Evolutionary conservation across 2,888 invertebrate genomes (phyloP), one percentile per base, ranked within the genome.

Genomic region (Lymantria monacha): DNA sequence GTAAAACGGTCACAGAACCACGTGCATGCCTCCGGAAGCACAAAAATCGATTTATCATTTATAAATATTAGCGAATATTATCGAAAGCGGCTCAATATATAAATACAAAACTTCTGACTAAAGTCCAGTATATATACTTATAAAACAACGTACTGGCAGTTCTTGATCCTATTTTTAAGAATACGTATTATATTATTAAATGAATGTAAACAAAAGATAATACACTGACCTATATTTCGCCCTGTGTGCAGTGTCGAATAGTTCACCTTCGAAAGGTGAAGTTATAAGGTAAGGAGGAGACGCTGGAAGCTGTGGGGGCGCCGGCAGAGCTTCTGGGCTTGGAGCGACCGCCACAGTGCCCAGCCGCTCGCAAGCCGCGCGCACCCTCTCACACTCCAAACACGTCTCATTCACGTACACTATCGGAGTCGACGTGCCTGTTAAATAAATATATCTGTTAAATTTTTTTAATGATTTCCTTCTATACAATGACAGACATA

Each of bases 201-300:
- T 3, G 22, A 22, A 22, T 22, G 7, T 10, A 10, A 33, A 33
- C 33, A 33, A 33, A 33, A 33, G 9, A 33, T 33, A 33, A 12
- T 43, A 63, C n/a, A n/a, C 61, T 72, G 42, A 90, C 90, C 90
- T 89, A 79, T 89, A 89, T 77, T 89, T 91, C 48, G 90, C 89
- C 78, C 85, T 87, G 78, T 93, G 93, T 57, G 96, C 93, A 59
- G 91, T 92, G 72, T 94, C 93, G 83, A 94, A 96, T 57, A 94
- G 91, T 55, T 94, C 93, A 47, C 95, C 95, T 59, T 95, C 94
- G 81, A 97, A 97, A 61, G 93, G 93, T 46, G 95, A 92, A 60
- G 96, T 85, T 72, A 97, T 93, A 86, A 95, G 81, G 76, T 89
- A 90, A 66, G 83, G 75, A 44, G 86, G 82, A 33, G 85, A 79